Base-by-base conservation (phyloP, 2,797 vertebrate species). In the Alosa sapidissima region DNA sequence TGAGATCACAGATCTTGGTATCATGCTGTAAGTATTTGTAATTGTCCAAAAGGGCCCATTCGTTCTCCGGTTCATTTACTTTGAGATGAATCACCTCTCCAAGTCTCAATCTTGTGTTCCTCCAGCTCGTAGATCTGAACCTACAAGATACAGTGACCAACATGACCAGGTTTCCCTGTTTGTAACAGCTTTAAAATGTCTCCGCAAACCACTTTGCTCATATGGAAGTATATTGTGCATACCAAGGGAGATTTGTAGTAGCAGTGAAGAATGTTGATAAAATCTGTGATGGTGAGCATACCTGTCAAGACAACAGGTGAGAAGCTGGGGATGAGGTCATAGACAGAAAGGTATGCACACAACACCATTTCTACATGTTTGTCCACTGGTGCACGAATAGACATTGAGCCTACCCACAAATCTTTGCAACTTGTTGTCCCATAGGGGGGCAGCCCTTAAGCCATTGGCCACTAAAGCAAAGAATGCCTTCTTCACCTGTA, bases 261-360 rank as follows among this genome's bases (percentile, higher is more conserved):
- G 81, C 96, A 97, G 83, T 99, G 98, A 33, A 99, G 95, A 90
- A 99, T 98, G 91, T 98, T 96, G 95, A 99, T 99, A 93, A 99
- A 99, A 90, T 99, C 98, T 0, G 98, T 99, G 90, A 99, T 99
- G n/a, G 98, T 99, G 92, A 99, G 95, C 98, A 99, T 99, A 21
- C 98, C 98, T 99, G 92, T 0, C 3, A 82, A 88, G 54, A 86
- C 28, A 0, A 41, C 41, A 41, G 41, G 0, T 33, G 1, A 60
- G 28, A 47, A 11, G 49, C 0, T 45, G 21, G 7, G 51, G 14
- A 41, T 51, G 13, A 47, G 16, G 36, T 78, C 72, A 78, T 1
- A 45, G 16, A 78, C 19, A 41, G 33, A 78, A 0, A 8, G 19
- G 9, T 33, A 81, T 33, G 84, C 45, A 81, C 28, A 3, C 16